Base-by-base conservation (phyloP, 2,113 vertebrate species). In the Chaetura pelagica region DNA sequence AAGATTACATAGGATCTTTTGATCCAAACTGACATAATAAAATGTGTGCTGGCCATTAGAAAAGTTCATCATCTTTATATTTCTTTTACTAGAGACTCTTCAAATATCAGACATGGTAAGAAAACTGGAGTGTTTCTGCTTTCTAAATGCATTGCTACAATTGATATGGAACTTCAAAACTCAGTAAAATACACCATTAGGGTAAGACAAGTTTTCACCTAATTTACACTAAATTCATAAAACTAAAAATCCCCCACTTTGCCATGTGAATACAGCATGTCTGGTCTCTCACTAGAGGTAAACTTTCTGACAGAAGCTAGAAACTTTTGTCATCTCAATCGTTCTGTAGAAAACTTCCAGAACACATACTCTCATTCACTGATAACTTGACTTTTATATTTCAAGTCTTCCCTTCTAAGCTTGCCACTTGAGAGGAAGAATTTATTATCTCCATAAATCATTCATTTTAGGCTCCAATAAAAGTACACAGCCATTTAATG, bases 141-240 rank as follows among this genome's bases (percentile, higher is more conserved):
- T 61, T 66, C 68, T 69, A 59, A 78, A 49, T 34, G 44, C 17
- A 82, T 12, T 27, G 52, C 10, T 71, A 30, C 16, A 85, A 32
- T 5, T 34, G 20, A 73, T 5, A 69, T 4, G 9, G n/a, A 62
- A 77, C 29, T 51, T 74, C 23, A 38, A 21, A 59, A 74, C 44
- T 68, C 62, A 72, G 20, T 35, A 29, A 81, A n/a, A 63, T n/a
- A 69, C 58, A 82, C 52, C 19, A 54, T 7, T 24, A 79, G 22
- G 26, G 12, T 57, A 59, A 78, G 12, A 78, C 1, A 7, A 4
- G 6, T 58, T 88, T 93, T 96, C 83, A 93, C 8, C 73, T 62
- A 87, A 90, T 73, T 87, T 82, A 78, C 6, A 14, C 79, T 84
- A 69, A 90, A 20, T 94, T 86, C 75, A 83, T 59, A 67, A 92